Conservation (phyloP, 2,888 invertebrate genomes). For the Clanis bilineata region DNA sequence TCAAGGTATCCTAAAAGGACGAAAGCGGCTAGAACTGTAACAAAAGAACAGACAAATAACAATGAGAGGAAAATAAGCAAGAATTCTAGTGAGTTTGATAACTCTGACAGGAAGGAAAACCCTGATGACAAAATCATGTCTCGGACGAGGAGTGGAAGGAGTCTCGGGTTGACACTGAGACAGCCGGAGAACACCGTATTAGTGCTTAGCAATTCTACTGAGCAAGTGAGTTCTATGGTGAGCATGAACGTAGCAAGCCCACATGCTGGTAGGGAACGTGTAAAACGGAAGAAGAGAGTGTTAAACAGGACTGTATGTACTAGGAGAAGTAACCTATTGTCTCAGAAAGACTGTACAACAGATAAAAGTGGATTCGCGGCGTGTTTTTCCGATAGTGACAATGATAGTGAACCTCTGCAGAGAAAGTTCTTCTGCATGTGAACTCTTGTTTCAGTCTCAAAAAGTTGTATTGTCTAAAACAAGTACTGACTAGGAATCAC, state of each 20-base stretch:
- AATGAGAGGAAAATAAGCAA: constrained; percentile 40
- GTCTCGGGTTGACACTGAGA: constrained; percentile 43
- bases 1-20: constrained; percentile 65
- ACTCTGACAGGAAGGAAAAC: constrained; percentile 59
- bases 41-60: constrained; percentile 25
- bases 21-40: constrained; percentile 26
- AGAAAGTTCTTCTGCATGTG: constrained; percentile 63
- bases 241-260: constrained; percentile 59
- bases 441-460: constrained; percentile 12
- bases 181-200: constrained; percentile 58
- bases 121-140: constrained; percentile 48
- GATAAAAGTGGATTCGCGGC: constrained; percentile 69
- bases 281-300: constrained; percentile 38
- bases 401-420: constrained; percentile 62
- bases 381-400: constrained; percentile 74
- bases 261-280: constrained; percentile 24
- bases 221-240: constrained; percentile 55
- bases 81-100: constrained; percentile 44
- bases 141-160: constrained; percentile 63
- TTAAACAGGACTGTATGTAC: constrained; percentile 34
- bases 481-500: constrained; percentile 5
- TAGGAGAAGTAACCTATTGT: constrained; percentile 39
- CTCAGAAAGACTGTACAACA: constrained; percentile 51
- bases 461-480: background rate
- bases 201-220: constrained; percentile 56